phyloP scores from a whole-genome alignment of 2,113 vertebrate species.

The Caloenas nicobarica region DNA sequence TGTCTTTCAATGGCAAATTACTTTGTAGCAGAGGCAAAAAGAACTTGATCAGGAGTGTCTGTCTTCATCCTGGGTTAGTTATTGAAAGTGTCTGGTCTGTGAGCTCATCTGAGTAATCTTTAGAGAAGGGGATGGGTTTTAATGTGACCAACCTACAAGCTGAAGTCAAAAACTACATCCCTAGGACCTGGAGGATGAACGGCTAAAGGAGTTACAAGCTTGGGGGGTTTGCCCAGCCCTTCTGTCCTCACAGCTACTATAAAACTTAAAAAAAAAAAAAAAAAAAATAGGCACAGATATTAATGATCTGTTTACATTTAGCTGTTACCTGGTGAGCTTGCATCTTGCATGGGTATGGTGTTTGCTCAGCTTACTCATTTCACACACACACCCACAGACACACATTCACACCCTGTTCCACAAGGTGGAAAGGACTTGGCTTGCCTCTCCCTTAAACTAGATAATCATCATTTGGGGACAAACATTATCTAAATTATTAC shows the following conservation, averaged over 20 bases:
- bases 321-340: neutral
- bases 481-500: slow-evolving; percentile 34
- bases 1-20: neutral
- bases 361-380: slow-evolving; percentile 59
- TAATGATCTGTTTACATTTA: neutral
- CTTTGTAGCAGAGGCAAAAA: neutral
- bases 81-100: neutral
- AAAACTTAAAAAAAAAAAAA: neutral
- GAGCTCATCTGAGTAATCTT: neutral
- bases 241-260: neutral
- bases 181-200: neutral
- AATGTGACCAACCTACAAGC: neutral
- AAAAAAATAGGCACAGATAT: neutral
- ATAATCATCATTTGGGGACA: slow-evolving; percentile 39
- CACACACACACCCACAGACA: slow-evolving; percentile 28
- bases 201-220: neutral
- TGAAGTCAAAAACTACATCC: neutral
- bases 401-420: slow-evolving; percentile 40
- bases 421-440: slow-evolving; percentile 44
- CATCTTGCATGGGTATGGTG: slow-evolving; percentile 12
- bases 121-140: neutral
- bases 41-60: neutral
- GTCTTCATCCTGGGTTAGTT: neutral
- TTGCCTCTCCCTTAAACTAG: slow-evolving; percentile 50
- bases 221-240: neutral